Base-by-base conservation (phyloP, 30 jellyfish, hydroid and myxozoan species). In the Morbakka virulenta region DNA sequence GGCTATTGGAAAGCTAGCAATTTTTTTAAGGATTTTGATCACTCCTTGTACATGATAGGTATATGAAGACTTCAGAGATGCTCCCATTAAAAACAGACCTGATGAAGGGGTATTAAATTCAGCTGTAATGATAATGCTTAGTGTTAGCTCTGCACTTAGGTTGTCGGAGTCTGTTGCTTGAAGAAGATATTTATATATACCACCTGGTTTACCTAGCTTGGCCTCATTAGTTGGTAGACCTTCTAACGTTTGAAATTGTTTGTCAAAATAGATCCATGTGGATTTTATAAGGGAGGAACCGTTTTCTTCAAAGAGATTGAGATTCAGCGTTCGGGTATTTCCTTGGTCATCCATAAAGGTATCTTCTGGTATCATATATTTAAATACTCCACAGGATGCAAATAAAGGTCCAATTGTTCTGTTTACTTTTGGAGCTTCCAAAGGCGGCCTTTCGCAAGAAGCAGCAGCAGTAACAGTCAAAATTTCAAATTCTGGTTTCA, bases 91-190 rank as follows among this genome's bases (percentile, higher is more conserved):
- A 41, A 41, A 9, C 9, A 41, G 9, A 41, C 17, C 13, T 41
- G 17, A 17, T 41, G 57, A 17, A 41, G 57, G 57, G 17, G 9
- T 41, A 6, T 9, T 9, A 14, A 85, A 81, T 25, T 74, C 67
- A 4, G 87, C 95, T 3, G 65, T 47, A 0, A 83, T 47, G 32
- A 65, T 72, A 17, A 93, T 52, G 2, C 67, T 52, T 33, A 93
- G 62, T 21, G 28, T 48, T 34, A 91, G 64, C 24, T 33, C 73
- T 3, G 90, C 84, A 14, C 89, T 28, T 29, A 57, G 82, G 36
- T 94, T 89, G n/a, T 77, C 79, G 57, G 73, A 35, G 64, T 93
- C 95, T 0, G 95, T 85, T 26, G 99, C 99, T 66, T 74, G 74
- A 28, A 93, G 29, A 26, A 47, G 52, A 64, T 87, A 93, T 9